Evolutionary conservation across 2,797 vertebrate species (phyloP), one percentile per base, ranked within the genome.

Genomic region (Peromyscus attwateri): DNA sequence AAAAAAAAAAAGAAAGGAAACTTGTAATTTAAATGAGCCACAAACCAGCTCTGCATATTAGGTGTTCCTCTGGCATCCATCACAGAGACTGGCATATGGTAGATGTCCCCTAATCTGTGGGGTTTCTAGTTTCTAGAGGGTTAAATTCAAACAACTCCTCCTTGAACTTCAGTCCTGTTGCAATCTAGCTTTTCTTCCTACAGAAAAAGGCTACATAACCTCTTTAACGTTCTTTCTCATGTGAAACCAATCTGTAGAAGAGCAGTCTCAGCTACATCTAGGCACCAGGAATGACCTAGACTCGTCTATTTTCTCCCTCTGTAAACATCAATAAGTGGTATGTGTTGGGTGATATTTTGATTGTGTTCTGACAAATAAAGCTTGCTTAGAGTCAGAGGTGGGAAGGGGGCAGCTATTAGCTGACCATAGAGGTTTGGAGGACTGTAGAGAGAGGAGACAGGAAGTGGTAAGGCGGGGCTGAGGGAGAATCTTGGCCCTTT

Each of bases 161-260:
- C 89, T 92, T 40, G 71, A 85, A 89, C 82, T 31, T 34, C 52
- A 83, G 31, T 29, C 27, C 31, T 81, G 85, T 12, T 19, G 75
- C 31, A 82, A 80, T 76, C 27, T 87, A 40, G 13, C 49, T 76
- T 52, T 89, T 85, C 43, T 95, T 84, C 17, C 81, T 70, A 71
- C 29, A 94, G 43, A 79, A 95, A 95, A 66, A 91, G 75, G 25
- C 88, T 82, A 37, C 62, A 66, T 29, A 83, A 83, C 5, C 77
- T 29, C 4, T 34, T 95, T 93, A 75, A 83, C 80, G 68, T 89
- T 93, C 27, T 89, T 8, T 62, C 8, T 29, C 12, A n/a, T 23
- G 25, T 89, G 57, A 87, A 91, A 88, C 17, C 40, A 89, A 4
- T 40, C 81, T 90, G 46, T 80, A 75, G 19, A 84, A 19, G 80